These are phyloP conservation scores for Brachyistius frenatus DNA, from an alignment of 2,113 vertebrate genomes.

Conservation along the genomic window DNA sequence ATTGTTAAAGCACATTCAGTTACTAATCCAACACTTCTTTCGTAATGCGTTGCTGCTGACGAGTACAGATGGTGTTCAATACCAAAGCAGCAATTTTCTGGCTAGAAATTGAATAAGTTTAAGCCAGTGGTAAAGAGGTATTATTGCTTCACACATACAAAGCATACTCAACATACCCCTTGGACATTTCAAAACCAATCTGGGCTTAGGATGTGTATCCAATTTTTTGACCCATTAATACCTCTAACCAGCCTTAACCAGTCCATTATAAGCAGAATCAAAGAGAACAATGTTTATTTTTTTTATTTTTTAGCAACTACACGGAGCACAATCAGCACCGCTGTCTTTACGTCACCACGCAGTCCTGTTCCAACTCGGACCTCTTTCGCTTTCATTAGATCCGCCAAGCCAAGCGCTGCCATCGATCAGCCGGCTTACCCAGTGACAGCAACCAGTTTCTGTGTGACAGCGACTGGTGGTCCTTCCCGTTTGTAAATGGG, in stretches of 20 bases:
- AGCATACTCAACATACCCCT: background rate
- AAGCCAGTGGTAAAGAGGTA: conserved; percentile 11
- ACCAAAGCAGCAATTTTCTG: conserved; percentile 6
- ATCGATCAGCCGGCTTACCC: conserved; percentile 65
- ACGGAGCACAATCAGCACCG: conserved; percentile 1
- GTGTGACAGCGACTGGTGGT: conserved; percentile 41
- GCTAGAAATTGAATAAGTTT: conserved; percentile 18
- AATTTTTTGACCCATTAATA: conserved; percentile 25
- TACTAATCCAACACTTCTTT: conserved; percentile 10
- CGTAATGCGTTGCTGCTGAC: conserved; percentile 20
- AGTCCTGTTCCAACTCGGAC: conserved; percentile 43
- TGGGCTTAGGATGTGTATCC: background rate
- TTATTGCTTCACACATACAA: conserved; percentile 4
- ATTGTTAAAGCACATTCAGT: conserved; percentile 16
- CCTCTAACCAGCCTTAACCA: conserved; percentile 41
- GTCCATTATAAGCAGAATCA: conserved; percentile 42
- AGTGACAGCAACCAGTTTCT: conserved; percentile 56
- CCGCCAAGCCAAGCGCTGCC: conserved; percentile 44
- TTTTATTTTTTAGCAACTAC: conserved; percentile 17
- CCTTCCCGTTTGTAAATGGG: conserved; percentile 63
- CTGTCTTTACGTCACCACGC: conserved; percentile 18
- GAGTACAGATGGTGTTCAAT: conserved; percentile 21
- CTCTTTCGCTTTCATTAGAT: conserved; percentile 54
- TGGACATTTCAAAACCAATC: conserved; percentile 12
- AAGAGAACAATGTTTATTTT: conserved; percentile 2